A percentile compares a stretch with the other conserved stretches of the same genome.
Conservation (phyloP, 2,113 vertebrate species). For the Chrysemys picta region DNA sequence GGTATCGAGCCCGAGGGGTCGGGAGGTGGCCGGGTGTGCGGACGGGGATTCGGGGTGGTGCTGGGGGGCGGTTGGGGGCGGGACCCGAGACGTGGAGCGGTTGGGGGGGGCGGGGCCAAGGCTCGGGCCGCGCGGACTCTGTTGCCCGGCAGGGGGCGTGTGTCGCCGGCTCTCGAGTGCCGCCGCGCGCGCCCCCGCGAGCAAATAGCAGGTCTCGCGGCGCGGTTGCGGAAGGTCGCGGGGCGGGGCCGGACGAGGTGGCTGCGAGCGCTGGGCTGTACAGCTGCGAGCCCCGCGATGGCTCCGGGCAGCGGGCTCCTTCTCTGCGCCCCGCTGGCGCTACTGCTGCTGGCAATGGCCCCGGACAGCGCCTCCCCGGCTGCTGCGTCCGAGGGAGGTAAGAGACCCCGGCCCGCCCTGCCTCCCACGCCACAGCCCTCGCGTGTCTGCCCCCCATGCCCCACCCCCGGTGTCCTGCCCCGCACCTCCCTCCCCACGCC, state of each 20-base stretch:
- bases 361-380: background rate
- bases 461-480: too few species aligned
- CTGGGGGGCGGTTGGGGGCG: background rate
- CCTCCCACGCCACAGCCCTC: background rate
- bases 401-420: background rate
- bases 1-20: background rate
- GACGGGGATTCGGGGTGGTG: rapidly evolving
- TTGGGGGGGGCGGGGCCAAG: background rate
- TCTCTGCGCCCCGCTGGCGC: background rate
- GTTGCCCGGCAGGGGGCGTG: background rate
- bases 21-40: background rate
- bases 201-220: background rate
- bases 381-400: background rate
- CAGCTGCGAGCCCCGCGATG: background rate
- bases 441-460: too few species aligned
- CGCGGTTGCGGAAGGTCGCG: background rate
- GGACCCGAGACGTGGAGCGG: background rate
- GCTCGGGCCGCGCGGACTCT: background rate
- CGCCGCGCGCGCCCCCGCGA: background rate
- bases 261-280: background rate
- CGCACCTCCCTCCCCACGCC: too few species aligned
- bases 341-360: background rate
- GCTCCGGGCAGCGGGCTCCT: background rate
- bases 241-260: background rate
- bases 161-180: background rate